These are phyloP conservation scores for Coturnix japonica DNA, from an alignment of 2,113 vertebrate species.

Conservation along the genomic window DNA sequence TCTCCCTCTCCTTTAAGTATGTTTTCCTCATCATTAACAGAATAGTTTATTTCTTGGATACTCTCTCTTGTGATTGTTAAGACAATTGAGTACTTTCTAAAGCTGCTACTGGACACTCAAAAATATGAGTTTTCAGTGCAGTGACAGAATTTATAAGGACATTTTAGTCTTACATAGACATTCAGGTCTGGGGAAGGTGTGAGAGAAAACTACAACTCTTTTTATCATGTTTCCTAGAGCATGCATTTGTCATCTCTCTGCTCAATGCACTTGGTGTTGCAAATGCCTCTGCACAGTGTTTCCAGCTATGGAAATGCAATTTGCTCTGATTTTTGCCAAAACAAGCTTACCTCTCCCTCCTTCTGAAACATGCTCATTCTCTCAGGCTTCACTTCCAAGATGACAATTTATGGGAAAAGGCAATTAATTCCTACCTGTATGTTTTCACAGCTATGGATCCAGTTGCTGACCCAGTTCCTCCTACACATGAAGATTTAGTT, in stretches of 20 bases:
- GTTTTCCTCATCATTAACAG: not conserved
- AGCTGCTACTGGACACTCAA: not conserved
- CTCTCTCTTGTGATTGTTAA: not conserved
- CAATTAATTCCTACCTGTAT: not conserved
- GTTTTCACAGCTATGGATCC: not conserved
- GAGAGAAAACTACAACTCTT: rapidly evolving
- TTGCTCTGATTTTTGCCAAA: not conserved
- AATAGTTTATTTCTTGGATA: not conserved
- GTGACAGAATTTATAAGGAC: not conserved
- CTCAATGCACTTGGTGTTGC: not conserved
- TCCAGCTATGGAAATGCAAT: not conserved
- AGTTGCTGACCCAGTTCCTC: not conserved
- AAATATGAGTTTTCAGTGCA: not conserved
- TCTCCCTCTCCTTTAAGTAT: not conserved
- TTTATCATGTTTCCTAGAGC: not conserved
- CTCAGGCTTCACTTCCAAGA: not conserved
- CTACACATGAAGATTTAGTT: not conserved
- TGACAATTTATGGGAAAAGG: not conserved
- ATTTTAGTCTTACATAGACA: not conserved
- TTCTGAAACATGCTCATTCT: not conserved
- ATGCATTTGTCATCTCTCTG: not conserved
- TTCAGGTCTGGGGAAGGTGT: not conserved
- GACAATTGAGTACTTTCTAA: not conserved
- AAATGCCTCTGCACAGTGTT: not conserved
- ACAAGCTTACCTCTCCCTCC: not conserved